These are phyloP conservation scores for Denticeps clupeoides DNA, from an alignment of 2,797 vertebrate genomes.

Conservation along the genomic window DNA sequence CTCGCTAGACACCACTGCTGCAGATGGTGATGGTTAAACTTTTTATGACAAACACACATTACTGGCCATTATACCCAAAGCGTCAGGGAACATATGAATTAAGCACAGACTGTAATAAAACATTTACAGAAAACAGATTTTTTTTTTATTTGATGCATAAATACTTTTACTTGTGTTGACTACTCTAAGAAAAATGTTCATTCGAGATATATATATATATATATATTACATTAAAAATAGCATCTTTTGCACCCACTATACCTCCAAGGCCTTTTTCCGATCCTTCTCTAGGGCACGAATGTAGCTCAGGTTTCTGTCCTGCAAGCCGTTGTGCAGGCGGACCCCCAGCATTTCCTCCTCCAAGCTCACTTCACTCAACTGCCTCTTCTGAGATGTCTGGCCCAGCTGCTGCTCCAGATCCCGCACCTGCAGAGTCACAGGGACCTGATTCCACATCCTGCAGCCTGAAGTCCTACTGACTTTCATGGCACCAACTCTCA, in stretches of 20 bases:
- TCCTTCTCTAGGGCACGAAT: slow-evolving; percentile 75
- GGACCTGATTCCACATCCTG: not conserved
- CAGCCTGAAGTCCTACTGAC: not conserved
- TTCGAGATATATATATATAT: too few relatives aligned
- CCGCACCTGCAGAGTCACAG: slow-evolving; percentile 55
- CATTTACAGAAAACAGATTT: too few relatives aligned
- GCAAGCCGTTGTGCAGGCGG: slow-evolving; percentile 49
- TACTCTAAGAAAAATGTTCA: too few relatives aligned
- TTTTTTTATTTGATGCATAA: too few relatives aligned
- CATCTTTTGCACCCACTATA: slow-evolving; percentile 27
- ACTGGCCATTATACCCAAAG: too few relatives aligned
- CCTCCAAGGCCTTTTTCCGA: slow-evolving; percentile 74
- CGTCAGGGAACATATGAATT: too few relatives aligned
- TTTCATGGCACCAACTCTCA: too few relatives aligned
- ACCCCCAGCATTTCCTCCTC: slow-evolving; percentile 46
- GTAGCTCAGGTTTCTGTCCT: slow-evolving; percentile 69
- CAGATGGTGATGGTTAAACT: not conserved
- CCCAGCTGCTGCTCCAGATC: slow-evolving; percentile 78
- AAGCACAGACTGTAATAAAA: too few relatives aligned
- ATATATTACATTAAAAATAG: too few relatives aligned
- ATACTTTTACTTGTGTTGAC: too few relatives aligned
- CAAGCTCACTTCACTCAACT: slow-evolving; percentile 27
- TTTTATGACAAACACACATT: too few relatives aligned
- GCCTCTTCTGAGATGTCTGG: slow-evolving; percentile 43
- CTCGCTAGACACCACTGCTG: not conserved